A percentile compares a stretch with the other conserved stretches of the same genome.
Evolutionary conservation across 2,797 vertebrate species (phyloP).

Genomic region (Fistularia commersonii): DNA sequence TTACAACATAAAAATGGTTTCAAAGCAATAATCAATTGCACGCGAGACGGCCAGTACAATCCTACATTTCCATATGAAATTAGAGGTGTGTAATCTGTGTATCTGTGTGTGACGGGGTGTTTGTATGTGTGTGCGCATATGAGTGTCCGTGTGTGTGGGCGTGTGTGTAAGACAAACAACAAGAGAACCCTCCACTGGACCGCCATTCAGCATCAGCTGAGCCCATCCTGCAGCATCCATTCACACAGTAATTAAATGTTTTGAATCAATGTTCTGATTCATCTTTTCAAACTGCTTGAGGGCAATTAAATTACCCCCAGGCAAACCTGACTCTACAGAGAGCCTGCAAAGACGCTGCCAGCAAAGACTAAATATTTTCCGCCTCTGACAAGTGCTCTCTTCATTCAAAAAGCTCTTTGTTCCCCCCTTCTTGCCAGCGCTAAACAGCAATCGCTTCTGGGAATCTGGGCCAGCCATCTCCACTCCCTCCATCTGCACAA

Average conservation of each 20-base stretch:
- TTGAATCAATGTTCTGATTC: constrained; percentile 98
- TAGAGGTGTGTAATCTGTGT: no score
- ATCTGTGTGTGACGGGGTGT: constrained; percentile 1
- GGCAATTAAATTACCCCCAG: constrained; percentile 89
- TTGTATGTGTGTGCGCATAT: constrained; percentile 3
- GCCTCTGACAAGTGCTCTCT: constrained; percentile 88
- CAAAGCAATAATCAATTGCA: no score
- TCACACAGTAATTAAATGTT: constrained; percentile 98
- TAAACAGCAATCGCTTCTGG: constrained; percentile 96
- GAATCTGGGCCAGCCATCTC: constrained; percentile 84
- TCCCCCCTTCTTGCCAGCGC: constrained; percentile 81
- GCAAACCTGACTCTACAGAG: constrained; percentile 75
- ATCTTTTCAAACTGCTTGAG: constrained; percentile 94
- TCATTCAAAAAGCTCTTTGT: constrained; percentile 89
- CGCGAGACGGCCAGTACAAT: no score
- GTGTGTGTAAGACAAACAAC: constrained; percentile 63
- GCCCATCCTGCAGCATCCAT: constrained; percentile 86
- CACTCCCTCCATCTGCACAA: constrained; percentile 79
- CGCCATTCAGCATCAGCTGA: constrained; percentile 80
- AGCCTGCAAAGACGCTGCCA: constrained; percentile 79
- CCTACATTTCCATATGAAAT: no score
- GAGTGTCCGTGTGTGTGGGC: constrained; percentile 12
- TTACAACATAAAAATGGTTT: no score
- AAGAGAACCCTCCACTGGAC: constrained; percentile 72
- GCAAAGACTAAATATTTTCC: constrained; percentile 88